Percentiles rank a stretch among this genome's conserved stretches.
Evolutionary conservation across 2,113 vertebrate genomes (phyloP).

Genomic region (Dolichallabes microphthalmus): DNA sequence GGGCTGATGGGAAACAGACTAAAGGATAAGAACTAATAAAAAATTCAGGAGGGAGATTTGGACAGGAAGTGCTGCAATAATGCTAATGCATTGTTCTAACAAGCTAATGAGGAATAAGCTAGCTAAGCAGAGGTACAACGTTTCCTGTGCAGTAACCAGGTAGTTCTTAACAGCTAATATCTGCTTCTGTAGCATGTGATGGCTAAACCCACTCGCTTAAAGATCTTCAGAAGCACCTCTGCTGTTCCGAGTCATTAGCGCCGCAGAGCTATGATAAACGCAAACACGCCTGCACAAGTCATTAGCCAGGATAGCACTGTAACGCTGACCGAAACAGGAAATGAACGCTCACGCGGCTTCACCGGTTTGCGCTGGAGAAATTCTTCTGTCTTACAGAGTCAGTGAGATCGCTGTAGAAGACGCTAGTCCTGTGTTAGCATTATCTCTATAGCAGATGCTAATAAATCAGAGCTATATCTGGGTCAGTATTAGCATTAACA

Average conservation of each 20-base stretch:
- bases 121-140: background rate
- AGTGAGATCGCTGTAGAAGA: background rate
- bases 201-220: background rate
- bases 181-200: background rate
- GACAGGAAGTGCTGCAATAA: background rate
- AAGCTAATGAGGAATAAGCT: background rate
- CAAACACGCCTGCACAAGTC: background rate
- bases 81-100: background rate
- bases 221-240: background rate
- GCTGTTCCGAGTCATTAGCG: background rate
- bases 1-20: constrained; percentile 11
- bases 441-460: background rate
- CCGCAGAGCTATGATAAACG: background rate
- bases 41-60: background rate
- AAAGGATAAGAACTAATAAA: background rate
- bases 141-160: background rate
- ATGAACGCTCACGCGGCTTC: background rate
- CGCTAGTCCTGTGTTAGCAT: background rate
- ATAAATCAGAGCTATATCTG: background rate
- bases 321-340: background rate
- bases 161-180: background rate
- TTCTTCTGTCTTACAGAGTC: background rate
- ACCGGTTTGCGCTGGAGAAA: background rate
- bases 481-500: background rate
- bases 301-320: constrained; percentile 2